phyloP scores from a whole-genome alignment of 2,113 vertebrate species.

The Pteronura brasiliensis region DNA sequence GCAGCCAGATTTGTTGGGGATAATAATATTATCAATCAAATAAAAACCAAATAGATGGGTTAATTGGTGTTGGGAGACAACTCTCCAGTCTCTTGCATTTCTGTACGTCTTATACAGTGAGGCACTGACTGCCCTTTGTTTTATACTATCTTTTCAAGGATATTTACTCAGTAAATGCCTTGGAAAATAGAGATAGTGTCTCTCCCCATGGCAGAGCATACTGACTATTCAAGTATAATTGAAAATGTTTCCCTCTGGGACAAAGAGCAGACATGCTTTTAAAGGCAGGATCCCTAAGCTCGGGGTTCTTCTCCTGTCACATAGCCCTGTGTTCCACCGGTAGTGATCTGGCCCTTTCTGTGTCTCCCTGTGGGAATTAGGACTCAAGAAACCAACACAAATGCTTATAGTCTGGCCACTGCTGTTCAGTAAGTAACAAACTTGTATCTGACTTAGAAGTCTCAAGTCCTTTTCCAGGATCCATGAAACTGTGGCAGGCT shows the following conservation, averaged over 20 bases:
- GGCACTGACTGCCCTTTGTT: background rate
- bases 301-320: background rate
- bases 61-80: background rate
- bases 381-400: background rate
- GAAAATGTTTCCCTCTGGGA: background rate
- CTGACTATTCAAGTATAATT: background rate
- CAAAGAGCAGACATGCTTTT: background rate
- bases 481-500: background rate
- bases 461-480: background rate
- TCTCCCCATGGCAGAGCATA: background rate
- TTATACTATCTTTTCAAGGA: slow-evolving; percentile 6
- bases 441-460: background rate
- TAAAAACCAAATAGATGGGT: background rate
- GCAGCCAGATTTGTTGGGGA: background rate
- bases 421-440: background rate
- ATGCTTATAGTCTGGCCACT: background rate
- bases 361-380: background rate
- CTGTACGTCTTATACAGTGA: background rate
- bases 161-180: slow-evolving; percentile 30
- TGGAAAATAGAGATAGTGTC: background rate
- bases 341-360: background rate
- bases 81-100: background rate
- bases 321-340: background rate
- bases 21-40: background rate
- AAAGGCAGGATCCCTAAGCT: background rate